These are phyloP conservation scores for Irena cyanogastra DNA, from an alignment of 2,113 vertebrate genomes.

Conservation along the genomic window DNA sequence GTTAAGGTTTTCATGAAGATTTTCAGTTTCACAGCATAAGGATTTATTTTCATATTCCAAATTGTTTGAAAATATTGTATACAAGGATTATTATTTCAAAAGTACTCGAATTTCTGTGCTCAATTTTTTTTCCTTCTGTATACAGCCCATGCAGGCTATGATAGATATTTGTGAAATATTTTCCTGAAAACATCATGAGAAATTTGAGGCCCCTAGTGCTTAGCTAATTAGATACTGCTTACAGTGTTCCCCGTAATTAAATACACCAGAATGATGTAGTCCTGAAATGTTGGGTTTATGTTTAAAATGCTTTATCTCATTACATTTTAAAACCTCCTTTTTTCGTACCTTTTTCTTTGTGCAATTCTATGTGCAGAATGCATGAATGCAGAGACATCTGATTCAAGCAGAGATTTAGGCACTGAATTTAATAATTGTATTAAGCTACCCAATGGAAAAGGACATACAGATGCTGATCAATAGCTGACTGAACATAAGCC, in stretches of 20 bases:
- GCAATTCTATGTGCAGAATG: background rate
- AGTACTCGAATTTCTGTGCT: background rate
- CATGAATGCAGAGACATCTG: background rate
- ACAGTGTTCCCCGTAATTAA: constrained; percentile 17
- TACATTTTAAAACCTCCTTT: background rate
- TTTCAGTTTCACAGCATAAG: background rate
- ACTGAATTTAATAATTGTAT: background rate
- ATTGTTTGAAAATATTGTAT: background rate
- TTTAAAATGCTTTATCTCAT: background rate
- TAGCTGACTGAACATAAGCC: background rate
- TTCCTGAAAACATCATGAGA: constrained; percentile 5
- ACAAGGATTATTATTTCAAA: background rate
- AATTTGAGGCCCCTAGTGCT: background rate
- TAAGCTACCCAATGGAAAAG: background rate
- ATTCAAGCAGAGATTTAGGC: background rate
- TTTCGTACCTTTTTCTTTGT: background rate
- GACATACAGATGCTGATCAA: background rate
- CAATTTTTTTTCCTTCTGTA: background rate
- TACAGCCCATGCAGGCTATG: background rate
- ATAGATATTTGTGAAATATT: background rate
- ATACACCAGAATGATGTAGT: background rate
- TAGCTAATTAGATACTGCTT: background rate
- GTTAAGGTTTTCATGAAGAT: background rate
- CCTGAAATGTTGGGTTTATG: background rate
- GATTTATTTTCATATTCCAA: background rate